These are phyloP conservation scores for Actenoides hombroni DNA, from an alignment of 2,113 vertebrate species.

Conservation along the genomic window DNA sequence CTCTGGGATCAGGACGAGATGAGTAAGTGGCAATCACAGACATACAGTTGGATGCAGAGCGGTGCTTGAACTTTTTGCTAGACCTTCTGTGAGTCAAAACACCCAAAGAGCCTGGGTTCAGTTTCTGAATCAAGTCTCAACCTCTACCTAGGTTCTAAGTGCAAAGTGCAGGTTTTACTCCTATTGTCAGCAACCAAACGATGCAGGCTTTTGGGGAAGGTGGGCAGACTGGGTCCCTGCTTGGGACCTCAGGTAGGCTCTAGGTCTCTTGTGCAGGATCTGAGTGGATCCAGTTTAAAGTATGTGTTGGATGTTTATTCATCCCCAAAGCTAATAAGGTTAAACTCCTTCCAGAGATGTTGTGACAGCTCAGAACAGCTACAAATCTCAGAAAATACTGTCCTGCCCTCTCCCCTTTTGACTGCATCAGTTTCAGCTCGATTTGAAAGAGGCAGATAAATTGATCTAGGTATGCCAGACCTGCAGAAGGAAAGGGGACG, in stretches of 20 bases:
- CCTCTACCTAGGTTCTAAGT: background rate
- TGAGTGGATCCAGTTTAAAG: background rate
- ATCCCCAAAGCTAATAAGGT: background rate
- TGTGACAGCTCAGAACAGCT: background rate
- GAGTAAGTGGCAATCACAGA: background rate
- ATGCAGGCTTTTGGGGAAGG: background rate
- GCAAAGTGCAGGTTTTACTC: background rate
- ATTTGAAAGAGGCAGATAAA: background rate
- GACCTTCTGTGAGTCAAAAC: background rate
- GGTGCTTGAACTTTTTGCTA: background rate
- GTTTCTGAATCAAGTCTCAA: background rate
- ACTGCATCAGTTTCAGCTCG: background rate
- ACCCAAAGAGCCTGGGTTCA: background rate
- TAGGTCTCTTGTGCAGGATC: background rate
- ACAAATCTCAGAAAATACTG: background rate
- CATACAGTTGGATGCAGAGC: background rate
- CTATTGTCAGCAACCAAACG: background rate
- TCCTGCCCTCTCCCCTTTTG: background rate
- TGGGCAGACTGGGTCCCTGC: background rate
- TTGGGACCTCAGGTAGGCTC: background rate
- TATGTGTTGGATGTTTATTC: background rate
- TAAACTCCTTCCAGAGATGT: background rate
- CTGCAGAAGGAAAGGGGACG: background rate
- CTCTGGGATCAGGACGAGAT: background rate
- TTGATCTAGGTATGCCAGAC: background rate